phyloP scores from a whole-genome alignment of 2,888 invertebrate species.

The Troides oblongomaculatus region DNA sequence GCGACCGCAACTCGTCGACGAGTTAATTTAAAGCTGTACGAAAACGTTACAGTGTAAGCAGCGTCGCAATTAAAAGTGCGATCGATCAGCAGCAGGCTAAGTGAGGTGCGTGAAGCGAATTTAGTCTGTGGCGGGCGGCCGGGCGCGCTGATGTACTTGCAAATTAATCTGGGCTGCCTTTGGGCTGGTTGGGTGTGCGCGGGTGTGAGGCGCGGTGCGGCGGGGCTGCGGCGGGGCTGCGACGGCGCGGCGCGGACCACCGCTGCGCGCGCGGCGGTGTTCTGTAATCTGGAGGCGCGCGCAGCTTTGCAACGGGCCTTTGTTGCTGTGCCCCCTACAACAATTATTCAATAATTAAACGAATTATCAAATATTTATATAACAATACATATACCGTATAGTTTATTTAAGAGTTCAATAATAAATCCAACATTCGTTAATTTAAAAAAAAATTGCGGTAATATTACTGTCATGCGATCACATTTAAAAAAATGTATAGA shows the following conservation, averaged over 20 bases:
- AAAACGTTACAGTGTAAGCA: too few relatives aligned
- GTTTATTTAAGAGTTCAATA: too few relatives aligned
- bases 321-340: constrained; percentile 42
- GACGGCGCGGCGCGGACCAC: constrained; percentile 51
- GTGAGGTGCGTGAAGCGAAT: constrained; percentile 9
- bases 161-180: constrained; percentile 45
- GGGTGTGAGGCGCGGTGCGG: constrained; percentile 28
- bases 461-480: too few relatives aligned
- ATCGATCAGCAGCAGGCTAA: constrained; percentile 5
- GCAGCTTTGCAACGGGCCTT: constrained; percentile 39
- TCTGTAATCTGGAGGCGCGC: constrained; percentile 70
- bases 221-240: constrained; percentile 34
- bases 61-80: not conserved
- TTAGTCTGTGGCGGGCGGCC: constrained; percentile 3
- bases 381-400: too few relatives aligned
- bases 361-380: too few relatives aligned
- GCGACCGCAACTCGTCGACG: too few relatives aligned
- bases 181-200: constrained; percentile 45
- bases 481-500: too few relatives aligned
- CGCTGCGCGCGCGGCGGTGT: constrained; percentile 59
- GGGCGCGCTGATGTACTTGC: constrained; percentile 30
- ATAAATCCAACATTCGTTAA: too few relatives aligned
- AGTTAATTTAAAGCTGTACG: too few relatives aligned
- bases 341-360: not conserved
- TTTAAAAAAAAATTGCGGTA: too few relatives aligned